Base-by-base conservation (phyloP, 2,888 invertebrate species). In the Notodonta dromedarius region DNA sequence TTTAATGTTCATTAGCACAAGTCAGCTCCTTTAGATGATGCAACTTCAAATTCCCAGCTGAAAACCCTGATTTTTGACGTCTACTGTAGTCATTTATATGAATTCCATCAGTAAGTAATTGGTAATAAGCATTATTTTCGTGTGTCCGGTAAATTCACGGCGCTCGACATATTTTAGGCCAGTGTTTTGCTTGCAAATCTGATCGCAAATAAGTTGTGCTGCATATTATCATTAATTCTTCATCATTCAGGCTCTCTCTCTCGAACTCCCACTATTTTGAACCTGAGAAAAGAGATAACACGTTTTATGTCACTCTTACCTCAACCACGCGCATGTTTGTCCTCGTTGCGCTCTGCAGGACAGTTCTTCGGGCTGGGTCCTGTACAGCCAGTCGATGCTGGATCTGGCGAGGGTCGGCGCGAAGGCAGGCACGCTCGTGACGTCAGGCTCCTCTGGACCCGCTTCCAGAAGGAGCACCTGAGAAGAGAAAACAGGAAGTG, bases 381-480 rank as follows among this genome's bases (percentile, higher is more conserved):
- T 87, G 82, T 96, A 96, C 72, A 91, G 92, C 96, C 96, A 97
- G 80, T 96, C 96, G 42, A 96, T 94, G 75, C 93, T 95, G 32
- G 95, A 95, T 3, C 92, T 82, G 60, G 93, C 95, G 2, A 96
- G 83, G 7, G 87, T 88, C 9, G 95, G 94, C 0, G 96, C 95
- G 13, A 96, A 94, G 0, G 95, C 93, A 7, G 96, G 96, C 0
- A 96, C 95, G 52, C 95, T 95, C 0, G 96, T 95, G 0, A 95
- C 94, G 48, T 95, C 93, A 0, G 96, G 96, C 79, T 96, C 96
- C 78, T 96, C 96, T 5, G 93, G 93, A 0, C 96, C 96, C 0
- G 96, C 96, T 89, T 96, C 96, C 58, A 96, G 79, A 0, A 96
- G 87, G 0, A 96, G 86, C 11, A 96, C 89, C 96, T 95, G 84